These are phyloP conservation scores for Endotricha flammealis DNA, from an alignment of 2,888 invertebrate genomes.

Conservation along the genomic window DNA sequence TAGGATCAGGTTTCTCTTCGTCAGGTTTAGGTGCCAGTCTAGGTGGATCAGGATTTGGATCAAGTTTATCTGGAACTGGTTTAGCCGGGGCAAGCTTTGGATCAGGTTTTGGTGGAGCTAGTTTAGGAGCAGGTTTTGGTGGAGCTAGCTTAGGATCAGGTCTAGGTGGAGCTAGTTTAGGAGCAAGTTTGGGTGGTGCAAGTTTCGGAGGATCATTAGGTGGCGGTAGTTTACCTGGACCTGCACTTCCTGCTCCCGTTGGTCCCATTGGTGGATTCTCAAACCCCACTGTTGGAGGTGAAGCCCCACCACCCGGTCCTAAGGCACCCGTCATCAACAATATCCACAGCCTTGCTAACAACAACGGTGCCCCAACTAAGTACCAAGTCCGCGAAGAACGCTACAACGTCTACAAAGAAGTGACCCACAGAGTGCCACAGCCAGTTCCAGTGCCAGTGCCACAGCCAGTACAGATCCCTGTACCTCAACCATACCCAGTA, in stretches of 20 bases:
- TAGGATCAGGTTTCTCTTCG: conserved; percentile 2
- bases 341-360: conserved; percentile 62
- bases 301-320: conserved; percentile 44
- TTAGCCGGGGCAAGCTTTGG: conserved; percentile 9
- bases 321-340: conserved; percentile 60
- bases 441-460: conserved; percentile 74
- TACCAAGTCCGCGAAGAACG: conserved; percentile 62
- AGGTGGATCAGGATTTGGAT: conserved; percentile 5
- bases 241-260: conserved; percentile 7
- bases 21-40: conserved; percentile 3
- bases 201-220: too few species aligned
- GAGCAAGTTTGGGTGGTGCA: neutral
- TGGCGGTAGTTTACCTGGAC: conserved; percentile 9
- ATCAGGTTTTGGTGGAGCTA: conserved; percentile 6
- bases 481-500: conserved; percentile 79
- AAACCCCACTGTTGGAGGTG: conserved; percentile 27
- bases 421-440: conserved; percentile 76
- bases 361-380: conserved; percentile 57
- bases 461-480: conserved; percentile 71
- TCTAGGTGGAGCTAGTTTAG: neutral
- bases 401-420: conserved; percentile 60
- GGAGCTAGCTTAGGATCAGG: conserved; percentile 12
- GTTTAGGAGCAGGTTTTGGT: neutral
- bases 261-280: conserved; percentile 13
- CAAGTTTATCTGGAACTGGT: neutral